Evolutionary conservation across 2,888 invertebrate species (phyloP).

Genomic region (Acronicta psi): DNA sequence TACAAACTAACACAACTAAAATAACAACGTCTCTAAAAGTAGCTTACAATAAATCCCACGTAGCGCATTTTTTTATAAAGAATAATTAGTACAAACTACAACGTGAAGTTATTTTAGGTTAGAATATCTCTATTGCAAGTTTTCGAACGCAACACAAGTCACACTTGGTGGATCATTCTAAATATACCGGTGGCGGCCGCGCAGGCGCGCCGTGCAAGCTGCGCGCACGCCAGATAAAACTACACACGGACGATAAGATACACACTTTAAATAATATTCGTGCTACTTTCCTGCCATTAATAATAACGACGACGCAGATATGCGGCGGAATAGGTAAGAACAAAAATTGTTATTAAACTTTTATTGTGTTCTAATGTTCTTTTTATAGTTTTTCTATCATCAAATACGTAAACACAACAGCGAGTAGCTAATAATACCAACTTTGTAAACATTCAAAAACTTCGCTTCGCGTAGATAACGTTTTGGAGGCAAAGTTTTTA

Average conservation of each 20-base stretch:
- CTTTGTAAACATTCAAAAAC: constrained; percentile 76
- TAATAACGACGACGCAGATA: constrained; percentile 71
- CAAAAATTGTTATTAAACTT: constrained; percentile 59
- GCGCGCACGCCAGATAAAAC: constrained; percentile 77
- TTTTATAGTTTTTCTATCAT: constrained; percentile 64
- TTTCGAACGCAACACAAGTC: constrained; percentile 76
- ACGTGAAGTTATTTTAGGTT: constrained; percentile 68
- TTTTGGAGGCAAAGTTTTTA: constrained; percentile 58
- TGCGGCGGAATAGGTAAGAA: constrained; percentile 84
- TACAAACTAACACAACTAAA: constrained; percentile 9
- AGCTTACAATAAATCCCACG: constrained; percentile 40
- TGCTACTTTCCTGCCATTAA: constrained; percentile 64
- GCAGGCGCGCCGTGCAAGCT: constrained; percentile 78
- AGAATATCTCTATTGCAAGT: constrained; percentile 60
- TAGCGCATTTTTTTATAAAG: constrained; percentile 48
- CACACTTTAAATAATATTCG: constrained; percentile 70
- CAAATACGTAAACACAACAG: constrained; percentile 65
- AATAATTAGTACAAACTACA: constrained; percentile 49
- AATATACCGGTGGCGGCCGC: constrained; percentile 82
- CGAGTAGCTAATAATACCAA: constrained; percentile 69
- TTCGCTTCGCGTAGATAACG: constrained; percentile 70
- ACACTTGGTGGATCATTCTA: constrained; percentile 84
- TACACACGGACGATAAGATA: constrained; percentile 82
- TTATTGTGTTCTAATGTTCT: constrained; percentile 64
- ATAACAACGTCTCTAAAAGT: constrained; percentile 19